A percentile compares a stretch with the other conserved stretches of the same genome.
Evolutionary conservation across 2,888 invertebrate species (phyloP).

Genomic region (Tetranychus piercei): DNA sequence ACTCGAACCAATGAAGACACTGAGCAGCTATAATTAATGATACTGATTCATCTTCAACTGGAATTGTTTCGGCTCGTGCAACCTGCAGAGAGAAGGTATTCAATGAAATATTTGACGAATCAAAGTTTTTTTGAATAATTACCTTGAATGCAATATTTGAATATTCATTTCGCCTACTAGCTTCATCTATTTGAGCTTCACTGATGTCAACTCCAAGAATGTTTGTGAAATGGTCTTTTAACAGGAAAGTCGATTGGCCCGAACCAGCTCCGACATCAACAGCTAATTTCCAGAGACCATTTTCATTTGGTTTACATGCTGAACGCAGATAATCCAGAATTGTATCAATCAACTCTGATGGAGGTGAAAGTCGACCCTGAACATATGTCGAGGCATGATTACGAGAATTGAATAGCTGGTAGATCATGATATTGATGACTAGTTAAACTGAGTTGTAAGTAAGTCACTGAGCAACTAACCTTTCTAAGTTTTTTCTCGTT

Average conservation of each 20-base stretch:
- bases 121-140: too few relatives aligned
- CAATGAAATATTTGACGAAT: too few relatives aligned
- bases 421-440: too few relatives aligned
- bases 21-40: conserved; percentile 35
- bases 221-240: conserved; percentile 33
- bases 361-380: conserved; percentile 17
- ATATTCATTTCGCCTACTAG: conserved; percentile 28
- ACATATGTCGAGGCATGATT: conserved; percentile 21
- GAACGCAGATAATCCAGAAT: conserved; percentile 17
- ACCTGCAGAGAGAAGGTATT: conserved; percentile 26
- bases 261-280: conserved; percentile 39
- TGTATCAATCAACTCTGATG: conserved; percentile 14
- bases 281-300: conserved; percentile 29
- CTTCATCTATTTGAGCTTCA: conserved; percentile 33
- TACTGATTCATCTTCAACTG: conserved; percentile 29
- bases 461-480: too few relatives aligned
- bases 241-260: conserved; percentile 35
- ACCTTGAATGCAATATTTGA: conserved; percentile 27
- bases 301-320: conserved; percentile 17
- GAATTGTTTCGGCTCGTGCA: conserved; percentile 33
- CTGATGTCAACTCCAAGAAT: conserved; percentile 37
- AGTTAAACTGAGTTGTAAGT: too few relatives aligned
- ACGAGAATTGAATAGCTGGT: conserved; percentile 10
- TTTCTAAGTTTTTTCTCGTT: too few relatives aligned
- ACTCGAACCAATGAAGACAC: conserved; percentile 37